These are phyloP conservation scores for Zalophus californianus DNA, from an alignment of 2,797 vertebrate species.

Conservation along the genomic window DNA sequence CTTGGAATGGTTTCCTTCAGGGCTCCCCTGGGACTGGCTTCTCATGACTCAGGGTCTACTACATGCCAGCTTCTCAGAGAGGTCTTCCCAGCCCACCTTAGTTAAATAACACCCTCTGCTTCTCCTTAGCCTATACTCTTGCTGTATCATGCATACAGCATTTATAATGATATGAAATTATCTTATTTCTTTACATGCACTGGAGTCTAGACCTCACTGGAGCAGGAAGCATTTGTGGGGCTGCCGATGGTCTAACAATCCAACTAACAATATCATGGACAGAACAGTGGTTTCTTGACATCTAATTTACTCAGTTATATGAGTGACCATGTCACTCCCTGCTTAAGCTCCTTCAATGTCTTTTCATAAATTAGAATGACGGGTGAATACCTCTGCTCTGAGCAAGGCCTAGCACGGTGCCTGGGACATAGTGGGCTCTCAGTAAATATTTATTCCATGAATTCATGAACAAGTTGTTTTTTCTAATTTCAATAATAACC, in stretches of 20 bases:
- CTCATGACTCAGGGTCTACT: not conserved
- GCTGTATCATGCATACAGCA: not conserved
- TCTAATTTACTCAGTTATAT: conserved; percentile 70
- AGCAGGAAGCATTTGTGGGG: not conserved
- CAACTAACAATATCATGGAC: conserved; percentile 63
- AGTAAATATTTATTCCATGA: not conserved
- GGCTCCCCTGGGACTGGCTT: not conserved
- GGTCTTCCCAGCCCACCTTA: not conserved
- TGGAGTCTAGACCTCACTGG: not conserved
- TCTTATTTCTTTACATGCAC: not conserved
- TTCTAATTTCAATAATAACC: not conserved
- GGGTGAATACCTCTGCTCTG: not conserved
- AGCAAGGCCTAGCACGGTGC: not conserved
- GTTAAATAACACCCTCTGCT: not conserved
- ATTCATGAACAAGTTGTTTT: not conserved
- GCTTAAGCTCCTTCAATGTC: conserved; percentile 41
- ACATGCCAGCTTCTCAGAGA: not conserved
- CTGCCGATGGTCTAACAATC: conserved; percentile 57
- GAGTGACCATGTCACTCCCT: conserved; percentile 71
- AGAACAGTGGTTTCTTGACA: conserved; percentile 72
- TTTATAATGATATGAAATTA: not conserved
- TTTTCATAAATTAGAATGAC: conserved; percentile 66
- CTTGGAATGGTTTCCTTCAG: not conserved
- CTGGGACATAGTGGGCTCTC: not conserved
- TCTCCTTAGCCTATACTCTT: not conserved